These are phyloP conservation scores for Amphiduros pacificus DNA, from an alignment of 2,888 invertebrate genomes.

Conservation along the genomic window DNA sequence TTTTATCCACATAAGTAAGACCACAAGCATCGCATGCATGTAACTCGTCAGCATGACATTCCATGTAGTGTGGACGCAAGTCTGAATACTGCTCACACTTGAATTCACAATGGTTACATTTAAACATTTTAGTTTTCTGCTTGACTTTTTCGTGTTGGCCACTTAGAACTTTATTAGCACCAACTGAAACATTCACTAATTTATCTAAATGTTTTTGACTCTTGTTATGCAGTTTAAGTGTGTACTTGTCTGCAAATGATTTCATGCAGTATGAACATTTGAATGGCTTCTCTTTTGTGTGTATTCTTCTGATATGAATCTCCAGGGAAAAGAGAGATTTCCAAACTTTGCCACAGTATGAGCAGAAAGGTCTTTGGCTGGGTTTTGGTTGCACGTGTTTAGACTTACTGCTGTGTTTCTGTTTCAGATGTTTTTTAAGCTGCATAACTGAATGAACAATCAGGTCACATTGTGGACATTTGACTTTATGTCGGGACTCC, in stretches of 20 bases:
- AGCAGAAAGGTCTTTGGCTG: conserved; percentile 33
- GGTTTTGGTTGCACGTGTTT: too few species aligned
- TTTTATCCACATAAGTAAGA: conserved; percentile 36
- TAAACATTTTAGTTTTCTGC: conserved; percentile 13
- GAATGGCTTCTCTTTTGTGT: conserved; percentile 33
- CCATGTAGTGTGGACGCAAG: conserved; percentile 44
- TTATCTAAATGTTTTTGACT: conserved; percentile 26
- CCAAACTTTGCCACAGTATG: conserved; percentile 31
- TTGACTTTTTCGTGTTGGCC: background rate
- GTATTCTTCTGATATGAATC: conserved; percentile 33
- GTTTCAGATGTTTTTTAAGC: conserved; percentile 43
- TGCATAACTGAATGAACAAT: conserved; percentile 40
- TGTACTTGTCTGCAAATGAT: conserved; percentile 31
- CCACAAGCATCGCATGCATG: conserved; percentile 45
- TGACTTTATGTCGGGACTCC: conserved; percentile 42
- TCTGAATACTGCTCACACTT: conserved; percentile 38
- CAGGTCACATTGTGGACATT: conserved; percentile 46
- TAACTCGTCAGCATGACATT: conserved; percentile 40
- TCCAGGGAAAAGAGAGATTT: conserved; percentile 30
- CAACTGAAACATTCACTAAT: background rate
- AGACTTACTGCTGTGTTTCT: too few species aligned
- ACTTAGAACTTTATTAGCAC: background rate
- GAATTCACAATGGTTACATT: conserved; percentile 49
- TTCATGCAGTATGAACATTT: conserved; percentile 36
- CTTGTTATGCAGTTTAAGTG: conserved; percentile 29